phyloP scores from a whole-genome alignment of 2,113 vertebrate species.

The Pyxicephalus adspersus region DNA sequence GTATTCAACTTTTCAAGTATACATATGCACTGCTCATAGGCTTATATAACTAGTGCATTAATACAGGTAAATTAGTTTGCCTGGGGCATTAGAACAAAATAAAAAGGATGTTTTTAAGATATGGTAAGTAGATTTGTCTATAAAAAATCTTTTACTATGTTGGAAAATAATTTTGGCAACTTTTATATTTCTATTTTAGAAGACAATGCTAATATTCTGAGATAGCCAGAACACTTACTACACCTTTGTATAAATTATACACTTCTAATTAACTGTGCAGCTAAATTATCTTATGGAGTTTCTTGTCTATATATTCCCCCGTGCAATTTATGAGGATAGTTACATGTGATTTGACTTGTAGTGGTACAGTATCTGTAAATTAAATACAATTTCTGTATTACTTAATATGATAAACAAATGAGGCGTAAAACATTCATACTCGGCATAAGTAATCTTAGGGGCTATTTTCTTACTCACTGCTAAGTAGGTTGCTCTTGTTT shows the following conservation, averaged over 20 bases:
- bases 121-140: no score
- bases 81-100: no score
- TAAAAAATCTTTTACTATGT: background rate
- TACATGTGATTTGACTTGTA: background rate
- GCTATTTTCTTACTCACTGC: background rate
- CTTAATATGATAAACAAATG: background rate
- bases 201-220: background rate
- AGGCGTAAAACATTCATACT: background rate
- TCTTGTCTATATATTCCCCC: background rate
- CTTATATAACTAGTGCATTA: no score
- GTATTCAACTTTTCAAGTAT: no score
- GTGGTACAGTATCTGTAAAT: background rate
- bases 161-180: background rate
- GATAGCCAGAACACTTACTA: background rate
- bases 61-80: no score
- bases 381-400: background rate
- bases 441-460: background rate
- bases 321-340: background rate
- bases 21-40: no score
- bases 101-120: no score
- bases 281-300: background rate
- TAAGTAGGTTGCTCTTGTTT: background rate
- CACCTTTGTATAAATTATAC: background rate
- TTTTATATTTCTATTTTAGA: background rate
- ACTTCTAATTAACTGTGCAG: slow-evolving; percentile 1